Conservation (phyloP, 1,140 invertebrate species). For the Bombyx mori region DNA sequence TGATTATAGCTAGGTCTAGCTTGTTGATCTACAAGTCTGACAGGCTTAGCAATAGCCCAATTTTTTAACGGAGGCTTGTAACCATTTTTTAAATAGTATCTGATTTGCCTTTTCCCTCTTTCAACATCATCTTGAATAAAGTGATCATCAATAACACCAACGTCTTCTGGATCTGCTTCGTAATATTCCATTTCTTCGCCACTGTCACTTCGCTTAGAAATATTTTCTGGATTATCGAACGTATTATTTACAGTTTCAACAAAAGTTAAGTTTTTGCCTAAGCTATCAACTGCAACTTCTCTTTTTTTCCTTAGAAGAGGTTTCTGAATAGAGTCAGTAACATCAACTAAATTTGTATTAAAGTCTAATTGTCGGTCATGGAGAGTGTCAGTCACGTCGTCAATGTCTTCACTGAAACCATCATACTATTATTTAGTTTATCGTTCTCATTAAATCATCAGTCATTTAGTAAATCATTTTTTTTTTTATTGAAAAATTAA, state of each 20-base stretch:
- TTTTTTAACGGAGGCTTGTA: slow-evolving; percentile 36
- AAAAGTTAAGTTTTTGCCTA: slow-evolving; percentile 14
- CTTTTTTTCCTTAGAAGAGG: slow-evolving; percentile 41
- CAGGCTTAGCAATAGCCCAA: slow-evolving; percentile 32
- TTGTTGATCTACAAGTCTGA: slow-evolving; percentile 34
- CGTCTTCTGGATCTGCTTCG: slow-evolving; percentile 30
- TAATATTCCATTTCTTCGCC: slow-evolving; percentile 51
- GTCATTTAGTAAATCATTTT: background rate
- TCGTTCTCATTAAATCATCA: background rate
- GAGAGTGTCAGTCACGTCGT: slow-evolving; percentile 47
- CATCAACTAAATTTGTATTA: slow-evolving; percentile 39
- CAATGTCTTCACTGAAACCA: slow-evolving; percentile 56
- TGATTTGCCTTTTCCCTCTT: slow-evolving; percentile 63
- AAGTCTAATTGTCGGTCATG: slow-evolving; percentile 49
- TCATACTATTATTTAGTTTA: slow-evolving; percentile 29
- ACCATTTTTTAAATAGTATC: slow-evolving; percentile 55
- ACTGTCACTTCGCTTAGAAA: slow-evolving; percentile 39
- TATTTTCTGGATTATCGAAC: slow-evolving; percentile 18
- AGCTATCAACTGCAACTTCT: slow-evolving; percentile 17
- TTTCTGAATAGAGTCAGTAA: slow-evolving; percentile 33
- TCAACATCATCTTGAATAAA: slow-evolving; percentile 40
- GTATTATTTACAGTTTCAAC: slow-evolving; percentile 13
- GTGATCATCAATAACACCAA: slow-evolving; percentile 22
- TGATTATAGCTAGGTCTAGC: slow-evolving; percentile 34
- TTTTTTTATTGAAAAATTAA: background rate